A percentile compares a stretch with the other conserved stretches of the same genome.
Evolutionary conservation across 2,888 invertebrate genomes (phyloP).

Genomic region (Drosophila robusta): DNA sequence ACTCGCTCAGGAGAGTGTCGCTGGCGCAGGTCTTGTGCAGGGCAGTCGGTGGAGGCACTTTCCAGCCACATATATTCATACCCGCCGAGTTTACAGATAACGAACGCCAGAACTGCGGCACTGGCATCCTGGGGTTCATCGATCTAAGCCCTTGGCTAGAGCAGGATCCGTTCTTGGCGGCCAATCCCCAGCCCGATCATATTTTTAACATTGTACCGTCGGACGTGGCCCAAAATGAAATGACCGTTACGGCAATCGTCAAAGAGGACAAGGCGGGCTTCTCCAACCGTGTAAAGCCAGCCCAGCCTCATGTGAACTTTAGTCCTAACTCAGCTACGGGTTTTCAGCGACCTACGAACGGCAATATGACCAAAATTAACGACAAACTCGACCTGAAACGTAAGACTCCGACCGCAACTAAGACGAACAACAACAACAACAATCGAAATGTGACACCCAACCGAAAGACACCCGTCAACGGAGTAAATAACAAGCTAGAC

Average conservation of each 20-base stretch:
- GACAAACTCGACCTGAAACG: constrained; percentile 87
- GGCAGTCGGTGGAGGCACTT: constrained; percentile 83
- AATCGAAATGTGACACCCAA: constrained; percentile 76
- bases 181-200: constrained; percentile 53
- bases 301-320: constrained; percentile 69
- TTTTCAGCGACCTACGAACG: constrained; percentile 70
- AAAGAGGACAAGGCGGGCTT: constrained; percentile 79
- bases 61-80: constrained; percentile 84
- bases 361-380: constrained; percentile 85
- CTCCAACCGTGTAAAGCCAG: constrained; percentile 66
- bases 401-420: constrained; percentile 80
- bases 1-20: constrained; percentile 89
- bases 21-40: constrained; percentile 88
- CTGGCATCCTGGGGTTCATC: constrained; percentile 76
- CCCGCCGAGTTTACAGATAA: constrained; percentile 83
- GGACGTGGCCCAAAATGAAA: constrained; percentile 26
- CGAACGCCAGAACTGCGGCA: constrained; percentile 82
- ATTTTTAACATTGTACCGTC: constrained; percentile 60
- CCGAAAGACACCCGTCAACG: constrained; percentile 62
- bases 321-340: constrained; percentile 70
- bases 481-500: constrained; percentile 82
- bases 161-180: constrained; percentile 80
- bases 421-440: constrained; percentile 30
- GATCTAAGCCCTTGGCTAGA: constrained; percentile 84
- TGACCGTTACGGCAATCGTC: constrained; percentile 29